Conservation (phyloP, 2,888 invertebrate genomes). For the Drosophila silvestris region DNA sequence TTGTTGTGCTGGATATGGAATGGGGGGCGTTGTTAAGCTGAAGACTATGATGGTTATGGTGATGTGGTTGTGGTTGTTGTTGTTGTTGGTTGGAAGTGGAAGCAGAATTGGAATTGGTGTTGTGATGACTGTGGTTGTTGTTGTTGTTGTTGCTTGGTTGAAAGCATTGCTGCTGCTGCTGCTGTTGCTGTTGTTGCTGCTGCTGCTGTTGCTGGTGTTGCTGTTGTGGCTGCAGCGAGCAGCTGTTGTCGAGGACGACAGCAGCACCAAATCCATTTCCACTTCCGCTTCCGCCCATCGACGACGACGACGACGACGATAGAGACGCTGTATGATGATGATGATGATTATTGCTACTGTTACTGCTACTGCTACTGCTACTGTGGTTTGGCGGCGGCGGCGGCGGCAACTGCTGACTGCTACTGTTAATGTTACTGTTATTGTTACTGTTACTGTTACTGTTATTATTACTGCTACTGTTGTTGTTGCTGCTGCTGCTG, state of each 20-base stretch:
- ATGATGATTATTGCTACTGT: slow-evolving; percentile 71
- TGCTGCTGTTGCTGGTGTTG: slow-evolving; percentile 54
- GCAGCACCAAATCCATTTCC: slow-evolving; percentile 72
- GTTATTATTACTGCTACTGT: slow-evolving; percentile 47
- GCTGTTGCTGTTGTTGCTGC: slow-evolving; percentile 38
- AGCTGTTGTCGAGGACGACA: slow-evolving; percentile 53
- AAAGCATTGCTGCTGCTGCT: slow-evolving; percentile 54
- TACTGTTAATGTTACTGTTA: slow-evolving; percentile 62
- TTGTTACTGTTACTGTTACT: slow-evolving; percentile 64
- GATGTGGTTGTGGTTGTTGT: slow-evolving; percentile 51
- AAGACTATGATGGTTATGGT: slow-evolving; percentile 59
- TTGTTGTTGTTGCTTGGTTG: slow-evolving; percentile 56
- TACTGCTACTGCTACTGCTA: slow-evolving; percentile 60
- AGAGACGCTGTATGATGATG: slow-evolving; percentile 60
- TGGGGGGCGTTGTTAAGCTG: slow-evolving; percentile 47
- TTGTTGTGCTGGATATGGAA: slow-evolving; percentile 52
- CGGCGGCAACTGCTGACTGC: slow-evolving; percentile 53
- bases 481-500: slow-evolving; percentile 42
- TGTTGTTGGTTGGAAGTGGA: slow-evolving; percentile 82
- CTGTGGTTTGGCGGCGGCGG: slow-evolving; percentile 38
- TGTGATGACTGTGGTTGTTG: slow-evolving; percentile 62
- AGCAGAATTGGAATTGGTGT: slow-evolving; percentile 82
- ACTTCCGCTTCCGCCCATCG: slow-evolving; percentile 73
- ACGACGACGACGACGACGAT: slow-evolving; percentile 42
- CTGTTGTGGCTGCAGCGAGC: slow-evolving; percentile 56